Evolutionary conservation across 1,140 invertebrate species (phyloP).

Genomic region (Drosophila trapezifrons): DNA sequence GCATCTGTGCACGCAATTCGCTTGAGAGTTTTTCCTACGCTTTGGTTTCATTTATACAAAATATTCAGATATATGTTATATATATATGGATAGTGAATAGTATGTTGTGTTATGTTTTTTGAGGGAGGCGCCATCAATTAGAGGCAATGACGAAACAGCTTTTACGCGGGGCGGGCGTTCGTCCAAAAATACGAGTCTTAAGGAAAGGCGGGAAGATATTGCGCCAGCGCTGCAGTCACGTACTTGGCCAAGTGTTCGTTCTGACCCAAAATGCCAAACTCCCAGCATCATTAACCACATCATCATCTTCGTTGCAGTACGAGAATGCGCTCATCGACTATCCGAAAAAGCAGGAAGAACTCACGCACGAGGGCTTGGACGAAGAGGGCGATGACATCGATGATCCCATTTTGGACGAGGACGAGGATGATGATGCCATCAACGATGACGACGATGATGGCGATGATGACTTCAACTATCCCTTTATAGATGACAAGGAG

Average conservation of each 20-base stretch:
- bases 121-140: conserved; percentile 72
- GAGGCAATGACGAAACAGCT: conserved; percentile 62
- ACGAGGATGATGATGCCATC: conserved; percentile 4
- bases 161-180: conserved; percentile 19
- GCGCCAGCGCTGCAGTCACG: conserved; percentile 61
- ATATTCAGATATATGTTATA: conserved; percentile 5
- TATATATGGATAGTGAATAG: conserved; percentile 1
- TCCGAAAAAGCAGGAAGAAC: conserved; percentile 58
- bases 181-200: conserved; percentile 37
- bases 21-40: conserved; percentile 37
- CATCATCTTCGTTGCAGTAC: conserved; percentile 55
- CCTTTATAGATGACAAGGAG: conserved; percentile 8
- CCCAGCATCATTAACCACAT: conserved; percentile 17
- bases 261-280: conserved; percentile 58
- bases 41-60: conserved; percentile 12
- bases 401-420: conserved; percentile 22
- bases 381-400: conserved; percentile 41
- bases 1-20: conserved; percentile 34
- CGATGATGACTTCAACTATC: conserved; percentile 1
- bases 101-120: conserved; percentile 10
- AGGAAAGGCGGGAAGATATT: conserved; percentile 32
- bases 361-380: conserved; percentile 43
- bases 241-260: conserved; percentile 52
- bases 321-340: conserved; percentile 63
- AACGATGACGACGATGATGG: conserved; percentile 23